Evolutionary conservation across 1,140 invertebrate species (phyloP).

Genomic region (Coenobita brevimanus): DNA sequence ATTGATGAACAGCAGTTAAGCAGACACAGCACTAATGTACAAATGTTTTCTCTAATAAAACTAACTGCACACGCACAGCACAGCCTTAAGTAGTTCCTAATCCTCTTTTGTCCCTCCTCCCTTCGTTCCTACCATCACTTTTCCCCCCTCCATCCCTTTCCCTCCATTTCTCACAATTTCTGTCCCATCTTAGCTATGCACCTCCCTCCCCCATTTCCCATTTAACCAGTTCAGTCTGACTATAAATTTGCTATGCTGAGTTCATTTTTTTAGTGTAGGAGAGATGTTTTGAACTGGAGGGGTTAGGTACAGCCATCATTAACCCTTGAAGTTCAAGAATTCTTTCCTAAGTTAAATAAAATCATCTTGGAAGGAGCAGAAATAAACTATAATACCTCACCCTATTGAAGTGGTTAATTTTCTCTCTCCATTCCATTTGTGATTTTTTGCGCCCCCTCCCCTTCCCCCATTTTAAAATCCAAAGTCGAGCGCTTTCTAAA

Average conservation of each 20-base stretch:
- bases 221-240: not conserved
- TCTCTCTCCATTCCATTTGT: too few species aligned
- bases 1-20: too few species aligned
- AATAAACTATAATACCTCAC: too few species aligned
- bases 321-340: too few species aligned
- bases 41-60: not conserved
- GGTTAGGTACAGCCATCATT: too few species aligned
- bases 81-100: not conserved
- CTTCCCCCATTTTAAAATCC: too few species aligned
- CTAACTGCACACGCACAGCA: not conserved
- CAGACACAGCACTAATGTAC: too few species aligned
- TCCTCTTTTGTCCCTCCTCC: not conserved
- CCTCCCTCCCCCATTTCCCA: not conserved
- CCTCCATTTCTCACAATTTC: not conserved
- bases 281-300: not conserved
- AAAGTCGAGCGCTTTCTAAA: too few species aligned
- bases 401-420: too few species aligned
- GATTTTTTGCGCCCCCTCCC: too few species aligned
- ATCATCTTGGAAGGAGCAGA: too few species aligned
- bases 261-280: not conserved
- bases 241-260: not conserved
- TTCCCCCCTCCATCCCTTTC: not conserved
- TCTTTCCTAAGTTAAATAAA: too few species aligned
- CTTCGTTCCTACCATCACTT: not conserved
- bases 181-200: not conserved